Percentiles rank a stretch among this genome's conserved stretches.
phyloP scores from a whole-genome alignment of 1,140 invertebrate species.

The Adoxophyes honmai region DNA sequence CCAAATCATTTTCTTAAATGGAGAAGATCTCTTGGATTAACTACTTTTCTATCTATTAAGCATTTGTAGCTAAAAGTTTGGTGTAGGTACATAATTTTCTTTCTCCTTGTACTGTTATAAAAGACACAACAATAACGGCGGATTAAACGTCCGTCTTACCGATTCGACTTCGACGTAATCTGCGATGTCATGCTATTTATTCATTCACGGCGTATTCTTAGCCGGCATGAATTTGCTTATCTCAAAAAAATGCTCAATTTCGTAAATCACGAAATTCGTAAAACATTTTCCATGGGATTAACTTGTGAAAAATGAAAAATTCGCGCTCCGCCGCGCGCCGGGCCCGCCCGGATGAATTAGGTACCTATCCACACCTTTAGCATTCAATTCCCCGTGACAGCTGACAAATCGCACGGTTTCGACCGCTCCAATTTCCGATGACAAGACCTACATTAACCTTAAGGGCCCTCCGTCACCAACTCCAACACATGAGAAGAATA shows the following conservation, averaged over 20 bases:
- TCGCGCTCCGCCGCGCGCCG: neutral
- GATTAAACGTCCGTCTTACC: neutral
- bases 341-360: slow-evolving; percentile 13
- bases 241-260: slow-evolving; percentile 1
- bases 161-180: too few relatives aligned
- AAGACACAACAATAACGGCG: too few relatives aligned
- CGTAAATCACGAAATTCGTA: neutral
- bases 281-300: slow-evolving; percentile 14
- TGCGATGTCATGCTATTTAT: slow-evolving; percentile 13
- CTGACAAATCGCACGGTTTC: slow-evolving; percentile 47
- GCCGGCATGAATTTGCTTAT: slow-evolving; percentile 1
- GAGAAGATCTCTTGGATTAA: neutral
- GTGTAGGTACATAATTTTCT: too few relatives aligned
- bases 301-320: slow-evolving; percentile 15
- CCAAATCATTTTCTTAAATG: neutral
- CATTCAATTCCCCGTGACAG: slow-evolving; percentile 45
- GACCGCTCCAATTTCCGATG: slow-evolving; percentile 58
- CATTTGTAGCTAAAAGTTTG: too few relatives aligned
- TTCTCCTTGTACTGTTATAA: too few relatives aligned
- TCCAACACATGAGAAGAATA: slow-evolving; percentile 54
- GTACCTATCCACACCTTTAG: slow-evolving; percentile 30
- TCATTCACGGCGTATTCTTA: slow-evolving; percentile 9
- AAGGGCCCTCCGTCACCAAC: slow-evolving; percentile 55
- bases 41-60: too few relatives aligned
- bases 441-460: slow-evolving; percentile 63